Base-by-base conservation (phyloP, 1,140 invertebrate genomes). In the Eciton burchellii region DNA sequence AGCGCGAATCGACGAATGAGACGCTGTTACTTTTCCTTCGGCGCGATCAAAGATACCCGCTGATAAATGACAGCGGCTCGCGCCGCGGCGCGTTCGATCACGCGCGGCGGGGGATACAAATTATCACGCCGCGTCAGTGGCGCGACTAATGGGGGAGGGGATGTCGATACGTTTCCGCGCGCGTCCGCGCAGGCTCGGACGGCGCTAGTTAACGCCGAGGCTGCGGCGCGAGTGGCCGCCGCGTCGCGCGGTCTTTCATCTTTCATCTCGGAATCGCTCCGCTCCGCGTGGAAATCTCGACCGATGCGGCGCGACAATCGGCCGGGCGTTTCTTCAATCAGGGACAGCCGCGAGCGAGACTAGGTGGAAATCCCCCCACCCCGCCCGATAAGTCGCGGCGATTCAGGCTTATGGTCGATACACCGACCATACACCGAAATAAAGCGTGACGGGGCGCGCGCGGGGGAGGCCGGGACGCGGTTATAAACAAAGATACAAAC, bases 401-500 rank as follows among this genome's bases (percentile, higher is more conserved):
- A 83, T 68, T 71, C 24, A 49, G 43, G 52, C 47, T 73, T 35
- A 81, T 35, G 83, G n/a, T n/a, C 63, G 84, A 87, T 87, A n/a
- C n/a, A n/a, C n/a, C 86, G 86, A 74, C 41, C 63, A 52, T 68
- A 54, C n/a, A n/a, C 56, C 62, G 57, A 87, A 84, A 87, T 81
- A 88, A 89, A 83, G 59, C 68, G 76, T 85, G 86, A 85, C 54
- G 52, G 62, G 12, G 68, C 41, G 57, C 81, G 56, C 66, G 66
- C 57, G 60, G 85, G n/a, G n/a, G 35, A 6, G 35, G 35, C 49
- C 76, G 76, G 74, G 65, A n/a, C n/a, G 66, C 71, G 74, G 88
- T 85, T 88, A 88, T 88, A 82, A 88, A 88, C 84, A 88, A 89
- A 89, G 85, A 88, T 88, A 89, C 84, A 76, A 88, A 88, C 83